Evolutionary conservation across 2,888 invertebrate species (phyloP), one percentile per base, ranked within the genome.

Genomic region (Malthinus flaveolus): DNA sequence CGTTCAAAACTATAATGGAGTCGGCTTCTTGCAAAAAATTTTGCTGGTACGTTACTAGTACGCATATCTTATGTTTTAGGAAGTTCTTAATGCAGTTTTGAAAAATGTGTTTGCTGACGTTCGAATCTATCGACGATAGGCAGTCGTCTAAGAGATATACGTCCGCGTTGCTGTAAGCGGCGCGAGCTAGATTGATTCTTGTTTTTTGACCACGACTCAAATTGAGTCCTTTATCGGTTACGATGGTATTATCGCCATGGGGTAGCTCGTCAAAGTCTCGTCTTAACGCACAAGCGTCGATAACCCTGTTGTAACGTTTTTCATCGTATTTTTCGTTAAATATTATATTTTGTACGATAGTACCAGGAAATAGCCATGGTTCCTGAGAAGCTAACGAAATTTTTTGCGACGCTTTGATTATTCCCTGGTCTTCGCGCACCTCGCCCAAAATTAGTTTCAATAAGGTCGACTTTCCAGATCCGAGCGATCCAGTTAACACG

Each of bases 121-220:
- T 84, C 0, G 89, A 82, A 69, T 93, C 39, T 15, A 39, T 15
- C 5, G 39, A 13, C 6, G 39, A 15, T 15, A 39, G 7, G 12
- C 39, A 39, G n/a, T 39, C 39, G n/a, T 39, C 39, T n/a, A 39
- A 15, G 9, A 39, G 15, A 15, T 39, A 39, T 8, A 39, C 15
- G n/a, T 39, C 15, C 4, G 15, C 39, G 9, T 39, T 39, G 9
- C n/a, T 39, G 39, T 39, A 39, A 6, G 13, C 7, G n/a, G 39
- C 39, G 1, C 39, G 39, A 5, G 39, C 39, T 39, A 94, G 79
- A 75, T 89, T 90, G 23, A 94, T 85, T 63, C 93, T 82, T 1
- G 92, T 91, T 74, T 87, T 86, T 77, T 93, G 93, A 9, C 93
- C 93, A 11, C 92, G 92, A 34, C 91, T 91, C 9, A 94, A 78